Conservation (phyloP, 2,797 vertebrate species). For the Phataginus tricuspis region DNA sequence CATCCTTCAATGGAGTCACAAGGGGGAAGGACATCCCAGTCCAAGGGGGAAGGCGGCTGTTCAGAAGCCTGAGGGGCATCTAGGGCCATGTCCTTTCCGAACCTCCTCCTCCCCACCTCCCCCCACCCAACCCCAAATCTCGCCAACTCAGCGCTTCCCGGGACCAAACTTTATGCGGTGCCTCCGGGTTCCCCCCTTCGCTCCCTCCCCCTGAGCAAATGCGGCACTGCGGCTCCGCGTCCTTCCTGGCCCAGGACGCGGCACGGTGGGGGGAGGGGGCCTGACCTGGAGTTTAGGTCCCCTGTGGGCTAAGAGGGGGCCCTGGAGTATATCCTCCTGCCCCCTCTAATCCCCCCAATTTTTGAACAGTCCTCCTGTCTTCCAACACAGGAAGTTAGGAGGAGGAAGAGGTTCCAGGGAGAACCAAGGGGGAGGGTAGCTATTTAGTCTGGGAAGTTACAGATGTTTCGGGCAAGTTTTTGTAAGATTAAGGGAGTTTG, state of each 20-base stretch:
- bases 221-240: constrained; percentile 80
- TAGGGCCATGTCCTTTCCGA: constrained; percentile 33
- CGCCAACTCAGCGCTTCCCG: constrained; percentile 77
- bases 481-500: background rate
- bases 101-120: constrained; percentile 32
- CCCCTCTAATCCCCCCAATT: background rate
- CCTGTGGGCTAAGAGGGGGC: background rate
- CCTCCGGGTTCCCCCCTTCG: background rate
- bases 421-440: background rate
- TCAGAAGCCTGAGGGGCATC: background rate
- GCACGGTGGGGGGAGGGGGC: constrained; percentile 64
- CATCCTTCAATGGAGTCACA: constrained; percentile 57
- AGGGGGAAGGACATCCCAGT: background rate
- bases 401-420: background rate
- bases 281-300: background rate
- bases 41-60: background rate
- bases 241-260: constrained; percentile 75
- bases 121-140: constrained; percentile 67
- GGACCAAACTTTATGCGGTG: constrained; percentile 75
- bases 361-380: background rate
- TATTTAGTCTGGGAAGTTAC: constrained; percentile 46
- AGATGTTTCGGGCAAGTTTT: constrained; percentile 44
- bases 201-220: constrained; percentile 64
- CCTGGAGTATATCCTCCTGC: background rate
- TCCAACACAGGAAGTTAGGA: constrained; percentile 27